Percentiles rank a stretch among this genome's conserved stretches.
These are phyloP conservation scores for Aphis craccivora DNA, from an alignment of 1,140 invertebrate genomes.

Conservation along the genomic window DNA sequence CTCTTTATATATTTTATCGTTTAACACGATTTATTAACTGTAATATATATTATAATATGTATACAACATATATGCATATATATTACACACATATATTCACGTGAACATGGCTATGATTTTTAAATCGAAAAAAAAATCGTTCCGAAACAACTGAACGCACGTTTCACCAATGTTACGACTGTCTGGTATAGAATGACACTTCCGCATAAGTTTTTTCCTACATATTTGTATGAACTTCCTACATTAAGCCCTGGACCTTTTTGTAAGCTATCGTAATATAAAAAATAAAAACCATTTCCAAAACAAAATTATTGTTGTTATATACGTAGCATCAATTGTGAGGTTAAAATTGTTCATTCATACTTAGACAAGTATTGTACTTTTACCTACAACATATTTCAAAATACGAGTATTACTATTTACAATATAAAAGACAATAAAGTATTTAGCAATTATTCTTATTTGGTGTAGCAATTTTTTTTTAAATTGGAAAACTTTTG, in stretches of 20 bases:
- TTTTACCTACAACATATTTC: background rate
- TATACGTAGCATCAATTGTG: background rate
- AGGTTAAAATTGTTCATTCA: background rate
- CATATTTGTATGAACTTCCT: background rate
- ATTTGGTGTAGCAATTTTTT: background rate
- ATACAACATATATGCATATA: background rate
- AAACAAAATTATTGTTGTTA: background rate
- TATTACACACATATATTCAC: background rate
- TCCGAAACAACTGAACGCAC: background rate
- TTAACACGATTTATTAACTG: constrained; percentile 12
- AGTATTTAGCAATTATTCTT: background rate
- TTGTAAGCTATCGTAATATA: background rate
- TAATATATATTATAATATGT: background rate
- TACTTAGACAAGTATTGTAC: background rate
- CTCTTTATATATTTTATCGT: constrained; percentile 8
- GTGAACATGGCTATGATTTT: background rate
- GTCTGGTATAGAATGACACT: constrained; percentile 21
- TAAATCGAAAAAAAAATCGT: constrained; percentile 15
- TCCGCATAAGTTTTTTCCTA: background rate
- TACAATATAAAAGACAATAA: background rate
- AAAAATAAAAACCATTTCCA: background rate
- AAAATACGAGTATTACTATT: background rate
- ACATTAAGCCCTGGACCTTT: background rate
- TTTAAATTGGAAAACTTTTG: background rate
- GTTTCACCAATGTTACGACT: background rate